These are phyloP conservation scores for Dermochelys coriacea DNA, from an alignment of 2,797 vertebrate genomes.

Conservation along the genomic window DNA sequence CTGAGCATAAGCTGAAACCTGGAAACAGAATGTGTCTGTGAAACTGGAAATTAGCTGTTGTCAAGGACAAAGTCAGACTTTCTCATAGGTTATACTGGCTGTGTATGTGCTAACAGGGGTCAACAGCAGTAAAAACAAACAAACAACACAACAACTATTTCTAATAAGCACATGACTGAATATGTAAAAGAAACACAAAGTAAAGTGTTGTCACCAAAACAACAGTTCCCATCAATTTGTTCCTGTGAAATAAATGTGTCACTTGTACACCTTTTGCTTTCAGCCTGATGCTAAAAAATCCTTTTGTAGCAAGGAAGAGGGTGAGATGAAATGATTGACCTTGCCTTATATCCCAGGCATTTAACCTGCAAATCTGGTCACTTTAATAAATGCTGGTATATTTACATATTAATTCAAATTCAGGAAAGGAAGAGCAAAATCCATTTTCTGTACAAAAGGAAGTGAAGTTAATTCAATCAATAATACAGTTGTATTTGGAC, in stretches of 20 bases:
- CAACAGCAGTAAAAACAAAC: neutral
- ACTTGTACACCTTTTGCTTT: neutral
- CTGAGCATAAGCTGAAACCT: no score
- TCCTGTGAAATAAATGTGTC: neutral
- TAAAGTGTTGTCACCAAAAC: neutral
- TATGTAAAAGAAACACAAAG: neutral
- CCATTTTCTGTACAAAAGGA: constrained; percentile 62
- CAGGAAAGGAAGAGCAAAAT: constrained; percentile 64
- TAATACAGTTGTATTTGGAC: constrained; percentile 62
- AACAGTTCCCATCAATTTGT: neutral
- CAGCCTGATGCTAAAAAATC: neutral
- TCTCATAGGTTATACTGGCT: neutral
- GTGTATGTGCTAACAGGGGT: neutral
- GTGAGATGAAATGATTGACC: neutral
- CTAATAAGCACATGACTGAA: neutral
- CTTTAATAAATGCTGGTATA: neutral
- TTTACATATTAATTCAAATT: constrained; percentile 62
- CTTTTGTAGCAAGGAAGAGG: neutral
- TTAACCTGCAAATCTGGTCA: neutral
- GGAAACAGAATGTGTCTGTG: neutral
- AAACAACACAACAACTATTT: neutral
- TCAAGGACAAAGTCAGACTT: neutral
- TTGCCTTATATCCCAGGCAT: neutral
- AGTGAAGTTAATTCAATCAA: constrained; percentile 59
- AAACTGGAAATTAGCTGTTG: neutral